Evolutionary conservation across 2,113 vertebrate species (phyloP).

Genomic region (Prochilodus magdalenae): DNA sequence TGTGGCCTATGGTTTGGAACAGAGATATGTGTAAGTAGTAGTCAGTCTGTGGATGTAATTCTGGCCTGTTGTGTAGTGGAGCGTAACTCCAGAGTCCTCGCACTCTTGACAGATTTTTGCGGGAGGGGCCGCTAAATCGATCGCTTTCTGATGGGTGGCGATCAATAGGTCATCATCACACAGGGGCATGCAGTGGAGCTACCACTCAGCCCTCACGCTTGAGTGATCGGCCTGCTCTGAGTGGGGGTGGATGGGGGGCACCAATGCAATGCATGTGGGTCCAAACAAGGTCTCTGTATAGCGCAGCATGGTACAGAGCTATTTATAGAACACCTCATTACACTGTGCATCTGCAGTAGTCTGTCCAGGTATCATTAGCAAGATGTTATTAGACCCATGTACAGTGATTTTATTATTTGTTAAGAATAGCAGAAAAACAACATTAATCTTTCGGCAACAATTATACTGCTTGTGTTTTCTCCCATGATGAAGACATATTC

Average conservation of each 20-base stretch:
- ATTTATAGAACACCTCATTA: neutral
- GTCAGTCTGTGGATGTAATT: neutral
- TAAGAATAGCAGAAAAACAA: neutral
- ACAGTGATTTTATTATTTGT: neutral
- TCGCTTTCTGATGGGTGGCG: constrained; percentile 65
- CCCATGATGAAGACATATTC: no score
- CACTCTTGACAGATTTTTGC: neutral
- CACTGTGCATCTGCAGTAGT: neutral
- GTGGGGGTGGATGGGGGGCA: neutral
- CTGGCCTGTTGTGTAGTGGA: neutral
- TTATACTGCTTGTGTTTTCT: no score
- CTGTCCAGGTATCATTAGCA: neutral
- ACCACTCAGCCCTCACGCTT: neutral
- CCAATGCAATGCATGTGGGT: neutral
- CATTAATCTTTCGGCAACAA: no score
- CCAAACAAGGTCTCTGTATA: neutral
- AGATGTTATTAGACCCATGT: neutral
- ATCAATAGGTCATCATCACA: constrained; percentile 63
- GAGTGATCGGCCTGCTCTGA: constrained; percentile 11
- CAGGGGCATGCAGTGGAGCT: neutral
- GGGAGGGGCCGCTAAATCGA: constrained; percentile 62
- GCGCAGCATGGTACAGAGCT: neutral
- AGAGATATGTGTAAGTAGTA: neutral
- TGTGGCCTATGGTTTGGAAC: neutral
- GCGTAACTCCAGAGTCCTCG: neutral